Base-by-base conservation (phyloP, 2,113 vertebrate species). In the Saguinus imperator region DNA sequence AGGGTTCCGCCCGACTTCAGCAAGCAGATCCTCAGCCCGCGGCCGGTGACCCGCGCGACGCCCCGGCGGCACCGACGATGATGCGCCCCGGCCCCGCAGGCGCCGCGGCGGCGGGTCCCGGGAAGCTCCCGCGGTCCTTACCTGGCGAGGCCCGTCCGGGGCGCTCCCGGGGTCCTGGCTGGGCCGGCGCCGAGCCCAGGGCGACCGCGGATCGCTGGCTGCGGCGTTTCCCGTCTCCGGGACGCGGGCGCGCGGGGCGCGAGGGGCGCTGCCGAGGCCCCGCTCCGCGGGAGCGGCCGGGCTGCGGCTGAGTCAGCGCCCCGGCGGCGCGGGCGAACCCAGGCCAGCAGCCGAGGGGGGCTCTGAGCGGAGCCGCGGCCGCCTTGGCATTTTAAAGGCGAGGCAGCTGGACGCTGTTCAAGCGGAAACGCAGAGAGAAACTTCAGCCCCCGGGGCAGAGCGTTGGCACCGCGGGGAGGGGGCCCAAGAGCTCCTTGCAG, bases 381-480 rank as follows among this genome's bases (percentile, higher is more conserved):
- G 86, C 96, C 96, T 96, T 52, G 96, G 95, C 97, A 98, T 98
- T 97, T 98, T 98, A 98, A 98, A 98, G 98, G 97, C 97, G 37
- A 98, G 97, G 97, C 96, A 87, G 97, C 98, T 96, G 92, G 96
- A 97, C 66, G 97, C 97, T 5, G 93, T 97, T 98, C 98, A 94
- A 86, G 97, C 95, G 97, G 96, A 97, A 98, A 94, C 92, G 96
- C 89, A 35, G 89, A 37, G 61, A 72, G 77, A 94, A 95, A 96
- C 93, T 97, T 96, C 55, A 70, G 91, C 48, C 94, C 90, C 93
- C 66, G 37, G 79, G 43, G 48, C 80, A 43, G 68, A 50, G 66
- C 48, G 87, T 37, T 17, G 45, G 84, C 35, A 6, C 70, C 43
- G 79, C 50, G 16, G 32, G 87, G 80, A 32, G 84, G 68, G 79